Conservation (phyloP, 2,888 invertebrate genomes). For the Horisme vitalbata region DNA sequence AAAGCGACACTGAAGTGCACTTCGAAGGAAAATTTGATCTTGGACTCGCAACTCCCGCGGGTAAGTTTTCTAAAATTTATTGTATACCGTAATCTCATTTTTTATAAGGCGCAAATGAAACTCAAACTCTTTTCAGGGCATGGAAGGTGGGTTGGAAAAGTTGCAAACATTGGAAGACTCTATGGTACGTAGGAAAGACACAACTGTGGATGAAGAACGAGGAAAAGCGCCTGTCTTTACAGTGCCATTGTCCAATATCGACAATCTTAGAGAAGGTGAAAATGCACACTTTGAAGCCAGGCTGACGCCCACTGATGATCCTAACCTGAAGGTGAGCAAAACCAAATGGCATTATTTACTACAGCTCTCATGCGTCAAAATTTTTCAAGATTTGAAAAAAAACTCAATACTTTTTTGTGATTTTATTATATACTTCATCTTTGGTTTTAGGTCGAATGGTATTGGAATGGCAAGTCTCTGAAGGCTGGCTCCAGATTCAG, state of each 20-base stretch:
- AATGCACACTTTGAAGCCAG: slow-evolving; percentile 96
- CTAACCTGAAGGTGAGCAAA: slow-evolving; percentile 87
- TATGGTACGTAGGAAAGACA: slow-evolving; percentile 89
- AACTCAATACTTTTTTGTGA: too few species aligned
- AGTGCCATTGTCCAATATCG: slow-evolving; percentile 93
- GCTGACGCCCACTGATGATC: slow-evolving; percentile 94
- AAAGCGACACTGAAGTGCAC: slow-evolving; percentile 92
- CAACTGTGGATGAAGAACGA: slow-evolving; percentile 87
- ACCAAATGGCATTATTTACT: background rate
- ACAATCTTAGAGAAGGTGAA: slow-evolving; percentile 94
- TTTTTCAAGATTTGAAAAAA: too few species aligned
- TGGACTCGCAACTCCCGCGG: slow-evolving; percentile 96
- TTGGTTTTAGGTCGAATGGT: slow-evolving; percentile 91
- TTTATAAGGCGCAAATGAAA: too few species aligned
- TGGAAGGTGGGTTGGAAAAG: slow-evolving; percentile 97
- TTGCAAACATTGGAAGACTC: slow-evolving; percentile 96
- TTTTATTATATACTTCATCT: too few species aligned
- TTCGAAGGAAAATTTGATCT: slow-evolving; percentile 93
- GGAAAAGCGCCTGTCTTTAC: slow-evolving; percentile 96
- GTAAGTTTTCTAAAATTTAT: slow-evolving; percentile 70
- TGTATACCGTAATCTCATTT: background rate
- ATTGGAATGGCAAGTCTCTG: slow-evolving; percentile 95
- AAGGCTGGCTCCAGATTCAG: slow-evolving; percentile 96
- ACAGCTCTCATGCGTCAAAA: too few species aligned
- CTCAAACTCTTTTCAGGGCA: slow-evolving; percentile 88